Base-by-base conservation (phyloP, 2,113 vertebrate species). In the Conger conger region DNA sequence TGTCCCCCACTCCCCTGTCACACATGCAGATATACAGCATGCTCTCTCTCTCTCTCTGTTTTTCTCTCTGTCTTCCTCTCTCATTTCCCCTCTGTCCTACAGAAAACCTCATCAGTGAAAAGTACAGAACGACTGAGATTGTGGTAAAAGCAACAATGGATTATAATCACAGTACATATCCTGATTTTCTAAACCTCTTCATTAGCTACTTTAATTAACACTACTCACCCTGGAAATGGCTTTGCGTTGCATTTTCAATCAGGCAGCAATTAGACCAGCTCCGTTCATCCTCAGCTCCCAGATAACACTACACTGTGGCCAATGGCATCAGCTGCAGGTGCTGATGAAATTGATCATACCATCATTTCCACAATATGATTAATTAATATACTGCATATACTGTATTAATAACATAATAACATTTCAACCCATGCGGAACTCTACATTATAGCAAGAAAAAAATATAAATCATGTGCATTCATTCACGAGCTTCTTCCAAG, bases 161-260 rank as follows among this genome's bases (percentile, higher is more conserved):
- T 78, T 82, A 82, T 82, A 82, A 68, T 73, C 81, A 82, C 60
- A 82, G 81, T 68, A 82, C 81, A 82, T 42, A 82, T 63, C 60
- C 81, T 68, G 57, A 38, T 68, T 68, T 82, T 23, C 54, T 82
- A 82, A 68, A 73, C 35, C 54, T 73, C 81, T 40, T 82, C 81
- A 82, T 82, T 82, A 82, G 54, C 81, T 82, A 27, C 54, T 73
- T 82, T 82, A 68, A 82, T 82, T 82, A 82, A 73, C 81, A 68
- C 20, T 4, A 16, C 81, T 82, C 45, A 81, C 37, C 80, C 35
- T 82, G 30, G 33, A 63, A 63, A 37, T n/a, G 36, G 60, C 37
- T 73, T 23, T 38, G 57, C 33, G 16, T 68, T 63, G 35, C 68
- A 82, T 68, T 68, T 68, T 63, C 54, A 63, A 82, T 68, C 81